Base-by-base conservation (phyloP, 2,888 invertebrate species). In the Drosophila pseudotakahashii region DNA sequence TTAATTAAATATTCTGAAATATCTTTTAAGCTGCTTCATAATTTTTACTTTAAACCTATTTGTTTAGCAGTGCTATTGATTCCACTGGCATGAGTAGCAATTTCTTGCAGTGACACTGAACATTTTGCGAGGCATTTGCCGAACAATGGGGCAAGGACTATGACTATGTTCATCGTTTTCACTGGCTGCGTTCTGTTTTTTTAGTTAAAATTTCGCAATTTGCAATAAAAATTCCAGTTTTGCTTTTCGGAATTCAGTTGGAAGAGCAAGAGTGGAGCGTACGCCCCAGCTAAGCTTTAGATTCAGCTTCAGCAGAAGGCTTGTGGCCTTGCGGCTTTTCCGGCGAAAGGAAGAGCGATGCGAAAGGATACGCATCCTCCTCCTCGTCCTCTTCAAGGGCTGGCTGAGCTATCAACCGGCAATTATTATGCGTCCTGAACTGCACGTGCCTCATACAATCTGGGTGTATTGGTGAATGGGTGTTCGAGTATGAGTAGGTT, bases 161-260 rank as follows among this genome's bases (percentile, higher is more conserved):
- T 47, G 57, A 41, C 30, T 61, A 52, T 6, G 59, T 37, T 58
- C 67, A 59, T 66, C 58, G 63, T 69, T 73, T 63, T 48, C 34
- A 41, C 47, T 60, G 62, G 26, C 41, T 41, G 66, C 48, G 58
- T 53, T 73, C 73, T 77, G 64, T 77, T 75, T 85, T 82, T 60
- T 78, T 77, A 79, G 74, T 73, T 88, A 76, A 85, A 88, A 84
- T 85, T 84, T 84, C 82, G 79, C 88, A 84, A 84, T 84, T 84
- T 84, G 84, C 88, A 88, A 84, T 82, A 88, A 84, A 84, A 85
- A 88, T 84, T 84, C 88, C 84, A 77, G 80, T 85, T 83, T 76
- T 78, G 71, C 81, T 84, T 84, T 87, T 85, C 71, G 88, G 83
- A 87, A 84, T 84, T 84, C 80, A 79, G 80, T 76, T 78, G 71